phyloP scores from a whole-genome alignment of 2,797 vertebrate species.

The Aphelocoma californica region DNA sequence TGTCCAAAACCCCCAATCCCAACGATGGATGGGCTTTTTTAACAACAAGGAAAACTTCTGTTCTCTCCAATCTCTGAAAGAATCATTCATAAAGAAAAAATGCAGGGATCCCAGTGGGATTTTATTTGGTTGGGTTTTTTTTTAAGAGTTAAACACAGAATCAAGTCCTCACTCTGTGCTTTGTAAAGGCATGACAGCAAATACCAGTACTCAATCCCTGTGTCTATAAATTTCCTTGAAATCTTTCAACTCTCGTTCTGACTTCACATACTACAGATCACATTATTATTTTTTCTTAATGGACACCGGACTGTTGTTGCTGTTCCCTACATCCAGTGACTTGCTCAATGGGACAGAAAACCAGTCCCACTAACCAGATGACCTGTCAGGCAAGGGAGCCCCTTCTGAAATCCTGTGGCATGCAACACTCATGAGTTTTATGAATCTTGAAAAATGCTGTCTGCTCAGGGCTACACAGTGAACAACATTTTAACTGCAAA shows the following conservation, averaged over 20 bases:
- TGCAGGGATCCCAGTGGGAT: fast-evolving
- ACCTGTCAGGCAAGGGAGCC: neutral
- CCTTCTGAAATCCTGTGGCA: neutral
- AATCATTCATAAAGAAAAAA: neutral
- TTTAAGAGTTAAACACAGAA: neutral
- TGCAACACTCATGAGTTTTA: neutral
- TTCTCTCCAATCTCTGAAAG: neutral
- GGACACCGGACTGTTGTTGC: neutral
- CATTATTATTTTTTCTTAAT: neutral
- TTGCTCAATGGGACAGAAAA: neutral
- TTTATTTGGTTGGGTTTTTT: neutral
- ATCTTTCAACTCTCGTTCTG: neutral
- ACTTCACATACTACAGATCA: neutral
- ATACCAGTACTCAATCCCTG: neutral
- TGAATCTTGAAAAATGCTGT: neutral
- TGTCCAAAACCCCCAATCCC: fast-evolving
- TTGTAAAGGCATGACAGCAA: neutral
- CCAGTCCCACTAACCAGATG: neutral
- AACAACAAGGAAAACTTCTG: neutral
- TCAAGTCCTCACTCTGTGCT: neutral
- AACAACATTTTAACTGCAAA: neutral
- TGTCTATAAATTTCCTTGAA: neutral
- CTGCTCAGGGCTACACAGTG: neutral
- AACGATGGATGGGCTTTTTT: fast-evolving
- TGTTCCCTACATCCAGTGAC: neutral